Evolutionary conservation across 2,797 vertebrate genomes (phyloP), one percentile per base, ranked within the genome.

Genomic region (Gallinago solitaria): DNA sequence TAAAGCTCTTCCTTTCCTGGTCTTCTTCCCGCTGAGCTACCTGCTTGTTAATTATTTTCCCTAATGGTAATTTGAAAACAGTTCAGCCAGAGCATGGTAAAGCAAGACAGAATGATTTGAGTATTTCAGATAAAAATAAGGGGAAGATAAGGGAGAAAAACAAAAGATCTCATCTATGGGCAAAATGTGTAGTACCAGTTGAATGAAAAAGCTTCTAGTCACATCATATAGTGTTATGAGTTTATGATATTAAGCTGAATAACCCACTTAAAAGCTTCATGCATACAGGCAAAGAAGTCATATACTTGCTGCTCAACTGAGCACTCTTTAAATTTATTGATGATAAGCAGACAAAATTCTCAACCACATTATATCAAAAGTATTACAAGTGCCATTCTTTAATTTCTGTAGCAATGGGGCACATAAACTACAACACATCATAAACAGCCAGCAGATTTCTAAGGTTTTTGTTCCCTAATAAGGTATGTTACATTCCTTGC

Each of bases 341-440:
- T 19, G 30, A 47, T 91, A 95, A 91, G 57, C n/a, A 75, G 76
- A 48, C 37, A 87, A 71, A 63, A 61, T 69, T 89, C 39, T 86
- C 20, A 68, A 1, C 75, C 32, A 12, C 2, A 1, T 53, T 80
- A 7, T 50, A 60, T 23, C 3, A 4, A 12, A 87, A 90, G 19
- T 16, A 57, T 39, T 73, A 47, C 24, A 71, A n/a, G 15, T 45
- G 7, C 73, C 21, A 75, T 11, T 78, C 43, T 56, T 56, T 25
- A 19, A 43, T 59, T 37, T 84, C 24, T 12, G 14, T 43, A 67
- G 43, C 76, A 65, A 61, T 20, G 30, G 30, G 53, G 93, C 25
- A 21, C 30, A 23, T 16, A 20, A 47, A 56, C 33, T 10, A 76
- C 4, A 60, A 60, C 2, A 1, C 13, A 65, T 45, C n/a, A 35